Percentiles rank a stretch among this genome's conserved stretches.
These are phyloP conservation scores for Volucella bombylans DNA, from an alignment of 2,888 invertebrate genomes.

Conservation along the genomic window DNA sequence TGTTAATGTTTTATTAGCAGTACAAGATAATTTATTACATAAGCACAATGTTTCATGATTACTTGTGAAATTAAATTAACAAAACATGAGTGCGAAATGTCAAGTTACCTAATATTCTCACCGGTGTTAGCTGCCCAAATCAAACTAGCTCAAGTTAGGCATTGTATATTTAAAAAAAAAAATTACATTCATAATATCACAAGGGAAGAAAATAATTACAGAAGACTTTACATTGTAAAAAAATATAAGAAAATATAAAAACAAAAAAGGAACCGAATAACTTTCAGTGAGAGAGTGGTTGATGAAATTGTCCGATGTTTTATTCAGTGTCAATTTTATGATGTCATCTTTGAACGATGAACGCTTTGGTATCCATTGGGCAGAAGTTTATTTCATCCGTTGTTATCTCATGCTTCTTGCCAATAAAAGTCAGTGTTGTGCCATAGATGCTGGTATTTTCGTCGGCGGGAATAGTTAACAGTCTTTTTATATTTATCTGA, in stretches of 20 bases:
- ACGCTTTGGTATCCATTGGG: slow-evolving; percentile 81
- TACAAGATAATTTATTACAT: slow-evolving; percentile 8
- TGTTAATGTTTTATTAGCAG: neutral
- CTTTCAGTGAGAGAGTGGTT: slow-evolving; percentile 24
- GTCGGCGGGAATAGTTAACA: slow-evolving; percentile 72
- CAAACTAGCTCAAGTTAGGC: slow-evolving; percentile 3
- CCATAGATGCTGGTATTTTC: slow-evolving; percentile 77
- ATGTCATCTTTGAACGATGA: slow-evolving; percentile 77
- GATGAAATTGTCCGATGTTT: slow-evolving; percentile 8
- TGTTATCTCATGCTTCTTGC: slow-evolving; percentile 75
- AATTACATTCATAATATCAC: slow-evolving; percentile 60
- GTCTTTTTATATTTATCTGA: slow-evolving; percentile 79
- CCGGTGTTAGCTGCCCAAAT: slow-evolving; percentile 27
- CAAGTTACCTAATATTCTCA: neutral
- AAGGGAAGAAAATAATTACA: slow-evolving; percentile 58
- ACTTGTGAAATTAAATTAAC: neutral
- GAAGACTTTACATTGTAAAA: slow-evolving; percentile 36
- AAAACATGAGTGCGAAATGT: neutral
- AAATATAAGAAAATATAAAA: slow-evolving; percentile 5
- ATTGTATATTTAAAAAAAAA: slow-evolving; percentile 28
- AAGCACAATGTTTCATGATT: neutral
- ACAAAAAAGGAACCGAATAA: slow-evolving; percentile 34
- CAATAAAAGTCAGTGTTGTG: slow-evolving; percentile 80
- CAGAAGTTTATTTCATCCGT: slow-evolving; percentile 79
- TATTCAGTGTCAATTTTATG: slow-evolving; percentile 13